Base-by-base conservation (phyloP, 2,888 invertebrate genomes). In the Acleris cristana region DNA sequence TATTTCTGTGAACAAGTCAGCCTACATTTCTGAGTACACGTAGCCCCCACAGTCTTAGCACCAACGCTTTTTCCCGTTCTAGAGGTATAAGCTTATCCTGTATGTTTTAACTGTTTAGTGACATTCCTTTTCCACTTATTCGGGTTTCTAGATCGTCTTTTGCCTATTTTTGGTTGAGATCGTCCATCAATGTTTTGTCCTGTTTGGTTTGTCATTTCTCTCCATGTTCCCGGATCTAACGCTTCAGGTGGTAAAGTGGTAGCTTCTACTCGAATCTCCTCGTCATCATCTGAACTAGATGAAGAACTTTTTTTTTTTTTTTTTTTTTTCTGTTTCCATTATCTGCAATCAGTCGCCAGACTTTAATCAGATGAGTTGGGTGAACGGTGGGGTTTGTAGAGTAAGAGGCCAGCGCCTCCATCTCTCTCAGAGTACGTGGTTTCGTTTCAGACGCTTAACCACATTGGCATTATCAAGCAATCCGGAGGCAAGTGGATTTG, bases 11-110 rank as follows among this genome's bases (percentile, higher is more conserved):
- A 44, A 54, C 70, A 70, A 48, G 51, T 21, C 44, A 70, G 48
- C 45, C 53, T 51, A 62, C 70, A 70, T 26, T 62, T 65, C 34
- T 64, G 48, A 55, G 70, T 21, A 70, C 70, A 70, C 18, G 68
- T 45, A 40, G 58, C 69, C 21, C 54, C 59, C 63, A 70, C 61
- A 12, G 34, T 34, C 48, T 51, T 66, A n/a, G 60, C 68, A 19
- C 16, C 12, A 45, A 68, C 26, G 23, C 23, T 49, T 49, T 60
- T 60, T 21, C 59, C 59, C 5, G 59, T 60, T 51, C 23, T 58
- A 19, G 48, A 58, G 14, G 19, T 21, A 57, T 57, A 57, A 18
- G 40, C 18, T 58, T 45, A 7, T 45, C 57, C 57, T 12, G 26
- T 44, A 45, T 58, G 23, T 45, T 21, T 58, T 19, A 58, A 45